phyloP scores from a whole-genome alignment of 1,140 invertebrate species.

The Neuroterus valhalla region DNA sequence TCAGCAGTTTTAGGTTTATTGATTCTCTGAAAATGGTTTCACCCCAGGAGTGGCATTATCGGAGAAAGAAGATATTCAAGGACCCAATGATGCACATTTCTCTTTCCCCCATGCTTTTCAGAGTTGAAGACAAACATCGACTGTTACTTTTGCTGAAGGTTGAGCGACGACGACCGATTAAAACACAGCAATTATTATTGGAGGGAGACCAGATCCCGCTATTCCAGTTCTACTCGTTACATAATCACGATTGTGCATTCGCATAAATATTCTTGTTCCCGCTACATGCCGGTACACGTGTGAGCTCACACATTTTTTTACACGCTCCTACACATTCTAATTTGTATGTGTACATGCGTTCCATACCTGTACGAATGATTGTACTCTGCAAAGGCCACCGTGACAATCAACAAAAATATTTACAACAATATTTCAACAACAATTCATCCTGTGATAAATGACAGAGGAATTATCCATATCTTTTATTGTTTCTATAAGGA shows the following conservation, averaged over 20 bases:
- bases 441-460: too few relatives aligned
- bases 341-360: too few relatives aligned
- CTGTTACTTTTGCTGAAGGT: slow-evolving; percentile 25
- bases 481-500: neutral
- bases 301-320: slow-evolving; percentile 3
- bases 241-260: slow-evolving; percentile 19
- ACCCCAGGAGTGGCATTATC: too few relatives aligned
- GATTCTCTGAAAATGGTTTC: too few relatives aligned
- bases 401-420: too few relatives aligned
- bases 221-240: slow-evolving; percentile 22
- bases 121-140: slow-evolving; percentile 12
- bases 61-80: neutral
- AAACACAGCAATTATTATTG: neutral
- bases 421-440: too few relatives aligned
- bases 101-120: slow-evolving; percentile 1
- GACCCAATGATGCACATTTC: neutral
- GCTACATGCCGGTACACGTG: slow-evolving; percentile 10
- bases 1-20: too few relatives aligned
- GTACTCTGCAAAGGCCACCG: too few relatives aligned
- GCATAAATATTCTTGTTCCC: slow-evolving; percentile 9
- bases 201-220: slow-evolving; percentile 11
- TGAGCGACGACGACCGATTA: slow-evolving; percentile 25
- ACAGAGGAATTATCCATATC: too few relatives aligned
- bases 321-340: neutral
- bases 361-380: too few relatives aligned